These are phyloP conservation scores for Drosophila tristis DNA, from an alignment of 1,140 invertebrate species.

Conservation along the genomic window DNA sequence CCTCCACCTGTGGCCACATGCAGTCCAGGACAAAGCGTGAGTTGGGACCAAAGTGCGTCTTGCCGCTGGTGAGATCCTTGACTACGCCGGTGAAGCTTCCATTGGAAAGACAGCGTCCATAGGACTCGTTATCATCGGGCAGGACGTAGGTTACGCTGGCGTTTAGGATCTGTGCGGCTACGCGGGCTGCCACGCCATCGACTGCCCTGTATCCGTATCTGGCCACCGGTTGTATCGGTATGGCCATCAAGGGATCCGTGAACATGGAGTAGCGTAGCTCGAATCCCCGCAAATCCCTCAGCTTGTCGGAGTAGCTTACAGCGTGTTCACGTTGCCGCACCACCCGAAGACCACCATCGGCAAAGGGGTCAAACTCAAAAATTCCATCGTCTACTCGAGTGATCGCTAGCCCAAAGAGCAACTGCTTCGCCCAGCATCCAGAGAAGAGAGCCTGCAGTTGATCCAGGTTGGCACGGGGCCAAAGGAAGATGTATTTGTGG, in stretches of 20 bases:
- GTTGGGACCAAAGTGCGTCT: constrained; percentile 66
- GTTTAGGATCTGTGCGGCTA: constrained; percentile 52
- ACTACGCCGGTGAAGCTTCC: constrained; percentile 67
- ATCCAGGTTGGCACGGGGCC: constrained; percentile 42
- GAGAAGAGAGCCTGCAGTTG: constrained; percentile 50
- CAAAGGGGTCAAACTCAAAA: constrained; percentile 75
- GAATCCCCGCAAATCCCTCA: constrained; percentile 55
- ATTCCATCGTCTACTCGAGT: constrained; percentile 14
- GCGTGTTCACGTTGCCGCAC: not conserved
- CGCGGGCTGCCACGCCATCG: constrained; percentile 60
- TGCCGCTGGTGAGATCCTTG: constrained; percentile 43
- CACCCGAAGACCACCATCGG: constrained; percentile 35
- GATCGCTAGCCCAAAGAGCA: constrained; percentile 64
- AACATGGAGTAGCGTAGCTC: constrained; percentile 74
- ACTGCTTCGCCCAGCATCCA: constrained; percentile 54
- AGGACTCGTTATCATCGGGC: constrained; percentile 63
- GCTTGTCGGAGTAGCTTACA: constrained; percentile 54
- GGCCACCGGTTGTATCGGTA: constrained; percentile 40
- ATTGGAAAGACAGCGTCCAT: constrained; percentile 60
- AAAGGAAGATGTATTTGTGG: constrained; percentile 75
- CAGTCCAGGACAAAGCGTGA: constrained; percentile 68
- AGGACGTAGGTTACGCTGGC: constrained; percentile 61
- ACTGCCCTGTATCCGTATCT: constrained; percentile 47
- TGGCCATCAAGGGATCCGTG: constrained; percentile 53
- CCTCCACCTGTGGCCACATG: constrained; percentile 57